phyloP scores from a whole-genome alignment of 2,888 invertebrate species.

The Crepidodera aurea region DNA sequence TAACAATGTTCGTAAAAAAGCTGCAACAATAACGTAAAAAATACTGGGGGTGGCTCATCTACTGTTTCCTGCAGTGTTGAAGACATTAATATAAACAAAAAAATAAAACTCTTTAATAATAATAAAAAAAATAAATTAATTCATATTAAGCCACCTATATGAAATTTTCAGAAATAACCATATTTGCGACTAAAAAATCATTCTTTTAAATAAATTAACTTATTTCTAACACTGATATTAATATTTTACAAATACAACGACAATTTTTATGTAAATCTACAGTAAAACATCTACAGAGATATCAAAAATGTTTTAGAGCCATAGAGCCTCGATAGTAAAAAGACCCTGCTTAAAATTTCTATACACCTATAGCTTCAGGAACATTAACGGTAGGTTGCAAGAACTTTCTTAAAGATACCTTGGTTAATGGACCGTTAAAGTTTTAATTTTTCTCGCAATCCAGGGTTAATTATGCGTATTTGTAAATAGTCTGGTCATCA shows the following conservation, averaged over 20 bases:
- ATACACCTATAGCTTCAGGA: background rate
- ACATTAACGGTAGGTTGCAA: background rate
- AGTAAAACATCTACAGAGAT: constrained; percentile 3
- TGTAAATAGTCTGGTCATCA: background rate
- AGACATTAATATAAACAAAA: no score
- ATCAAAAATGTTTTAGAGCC: constrained; percentile 3
- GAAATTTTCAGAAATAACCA: no score
- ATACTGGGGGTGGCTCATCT: no score
- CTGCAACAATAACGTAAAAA: no score
- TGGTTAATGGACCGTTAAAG: no score
- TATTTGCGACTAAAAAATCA: no score
- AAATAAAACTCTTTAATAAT: no score
- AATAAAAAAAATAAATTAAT: no score
- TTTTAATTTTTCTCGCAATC: background rate
- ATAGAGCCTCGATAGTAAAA: background rate
- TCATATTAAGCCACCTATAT: no score
- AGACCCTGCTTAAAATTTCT: constrained; percentile 18
- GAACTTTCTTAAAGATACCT: background rate
- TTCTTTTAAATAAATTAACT: background rate
- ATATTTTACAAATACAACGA: background rate
- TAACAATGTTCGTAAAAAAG: no score
- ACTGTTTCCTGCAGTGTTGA: no score
- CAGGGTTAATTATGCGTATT: background rate
- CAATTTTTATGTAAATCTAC: background rate
- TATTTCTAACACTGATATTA: background rate